Base-by-base conservation (phyloP, 2,888 invertebrate species). In the Ethmia dodecea region DNA sequence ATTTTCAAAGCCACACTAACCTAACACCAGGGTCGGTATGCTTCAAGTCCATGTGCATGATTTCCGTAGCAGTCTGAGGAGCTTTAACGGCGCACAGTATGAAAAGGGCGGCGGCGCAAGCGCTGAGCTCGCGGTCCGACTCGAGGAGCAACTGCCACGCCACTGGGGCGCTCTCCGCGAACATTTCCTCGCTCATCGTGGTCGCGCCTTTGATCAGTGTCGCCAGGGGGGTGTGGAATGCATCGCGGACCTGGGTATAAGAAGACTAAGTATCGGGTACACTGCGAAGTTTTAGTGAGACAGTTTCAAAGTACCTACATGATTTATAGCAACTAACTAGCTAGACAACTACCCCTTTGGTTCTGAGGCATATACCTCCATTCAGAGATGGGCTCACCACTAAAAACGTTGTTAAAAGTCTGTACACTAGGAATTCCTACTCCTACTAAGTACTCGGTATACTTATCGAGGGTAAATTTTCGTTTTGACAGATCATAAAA, bases 131-230 rank as follows among this genome's bases (percentile, higher is more conserved):
- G 49, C 94, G 89, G 64, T 98, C 98, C n/a, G 92, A 90, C 64
- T 99, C 98, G 26, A 99, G 74, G 3, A 99, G 86, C 11, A 99
- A 87, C 60, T 98, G 96, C 99, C 99, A 99, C 0, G 97, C 95
- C 0, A 97, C 94, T 0, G 96, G 94, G 40, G 98, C 89, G 22
- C 97, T 92, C 52, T 97, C 96, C 2, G 92, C 88, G 56, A 97
- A 96, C 53, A 95, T 88, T 28, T 96, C 97, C 60, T 97, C 97
- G 2, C 91, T 88, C 68, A 99, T 88, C 3, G 97, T 93, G 0
- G 95, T 94, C 0, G 96, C 96, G 0, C 96, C 95, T 80, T 98
- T 98, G 5, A 97, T 89, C 34, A 98, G 78, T 0, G 93, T 90
- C 0, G 96, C 94, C 29, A 98, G 81, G 0, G 97, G 95, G 12